phyloP scores from a whole-genome alignment of 2,888 invertebrate species.

The Diogma glabrata region DNA sequence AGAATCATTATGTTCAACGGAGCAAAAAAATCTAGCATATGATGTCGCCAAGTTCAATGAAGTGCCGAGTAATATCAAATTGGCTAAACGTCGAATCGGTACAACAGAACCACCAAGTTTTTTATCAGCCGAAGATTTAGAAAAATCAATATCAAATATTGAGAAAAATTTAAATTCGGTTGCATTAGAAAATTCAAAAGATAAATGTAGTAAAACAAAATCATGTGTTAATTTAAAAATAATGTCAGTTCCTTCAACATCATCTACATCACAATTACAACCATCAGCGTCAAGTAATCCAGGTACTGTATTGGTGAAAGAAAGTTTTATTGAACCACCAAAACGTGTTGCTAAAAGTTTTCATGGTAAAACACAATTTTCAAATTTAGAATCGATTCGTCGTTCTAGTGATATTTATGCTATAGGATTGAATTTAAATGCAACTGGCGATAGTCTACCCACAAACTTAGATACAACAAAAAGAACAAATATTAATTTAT shows the following conservation, averaged over 20 bases:
- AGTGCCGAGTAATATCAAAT: neutral
- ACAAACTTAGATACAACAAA: neutral
- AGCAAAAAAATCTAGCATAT: conserved; percentile 6
- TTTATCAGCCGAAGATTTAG: conserved; percentile 9
- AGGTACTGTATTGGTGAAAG: conserved; percentile 39
- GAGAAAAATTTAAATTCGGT: conserved; percentile 6
- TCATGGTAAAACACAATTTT: conserved; percentile 29
- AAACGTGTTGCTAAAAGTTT: conserved; percentile 38
- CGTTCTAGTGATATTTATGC: neutral
- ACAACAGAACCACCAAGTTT: conserved; percentile 7
- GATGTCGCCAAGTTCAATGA: conserved; percentile 5
- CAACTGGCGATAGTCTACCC: neutral
- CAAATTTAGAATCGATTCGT: conserved; percentile 1
- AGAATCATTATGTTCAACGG: conserved; percentile 14
- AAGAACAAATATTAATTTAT: neutral
- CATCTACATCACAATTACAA: neutral
- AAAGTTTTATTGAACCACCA: conserved; percentile 41
- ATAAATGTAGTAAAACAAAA: conserved; percentile 15
- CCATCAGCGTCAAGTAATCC: conserved; percentile 19
- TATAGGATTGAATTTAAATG: no score
- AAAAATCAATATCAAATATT: conserved; percentile 3
- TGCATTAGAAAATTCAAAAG: neutral
- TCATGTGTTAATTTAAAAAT: conserved; percentile 20
- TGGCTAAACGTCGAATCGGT: neutral
- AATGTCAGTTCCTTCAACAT: neutral